Conservation (phyloP, 2,113 vertebrate genomes). For the Motacilla tschutschensis region DNA sequence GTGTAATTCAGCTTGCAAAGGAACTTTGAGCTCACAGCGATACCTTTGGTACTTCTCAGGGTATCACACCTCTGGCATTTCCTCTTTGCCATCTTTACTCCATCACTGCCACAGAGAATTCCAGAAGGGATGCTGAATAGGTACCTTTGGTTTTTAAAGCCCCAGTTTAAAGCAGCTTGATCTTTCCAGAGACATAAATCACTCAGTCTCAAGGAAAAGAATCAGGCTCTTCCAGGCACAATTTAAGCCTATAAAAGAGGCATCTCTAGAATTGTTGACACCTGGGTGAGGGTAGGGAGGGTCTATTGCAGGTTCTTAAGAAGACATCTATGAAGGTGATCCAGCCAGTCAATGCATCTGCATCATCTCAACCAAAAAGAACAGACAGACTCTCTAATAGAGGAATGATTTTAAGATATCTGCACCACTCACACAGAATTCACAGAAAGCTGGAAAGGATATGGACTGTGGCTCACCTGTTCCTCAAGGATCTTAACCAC, state of each 20-base stretch:
- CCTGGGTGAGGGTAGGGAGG: not conserved
- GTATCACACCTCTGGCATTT: not conserved
- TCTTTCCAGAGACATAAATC: not conserved
- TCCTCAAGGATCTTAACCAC: not conserved
- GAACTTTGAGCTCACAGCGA: not conserved
- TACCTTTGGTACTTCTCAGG: not conserved
- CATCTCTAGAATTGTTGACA: not conserved
- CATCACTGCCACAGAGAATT: not conserved
- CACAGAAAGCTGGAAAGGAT: not conserved
- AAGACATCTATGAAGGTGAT: not conserved
- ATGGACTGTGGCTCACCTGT: not conserved
- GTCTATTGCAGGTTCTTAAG: not conserved
- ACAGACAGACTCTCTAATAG: not conserved
- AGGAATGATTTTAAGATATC: not conserved
- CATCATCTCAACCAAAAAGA: not conserved
- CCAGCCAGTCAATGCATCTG: not conserved
- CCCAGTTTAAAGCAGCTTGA: not conserved
- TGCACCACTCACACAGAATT: not conserved
- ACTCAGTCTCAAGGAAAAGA: not conserved
- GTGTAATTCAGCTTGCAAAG: not conserved
- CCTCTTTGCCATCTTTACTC: not conserved
- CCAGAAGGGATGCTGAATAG: not conserved
- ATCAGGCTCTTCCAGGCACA: not conserved
- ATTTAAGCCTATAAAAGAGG: not conserved
- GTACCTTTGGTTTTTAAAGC: conserved; percentile 7